Evolutionary conservation across 2,113 vertebrate species (phyloP).

Genomic region (Hemiprocne comata): DNA sequence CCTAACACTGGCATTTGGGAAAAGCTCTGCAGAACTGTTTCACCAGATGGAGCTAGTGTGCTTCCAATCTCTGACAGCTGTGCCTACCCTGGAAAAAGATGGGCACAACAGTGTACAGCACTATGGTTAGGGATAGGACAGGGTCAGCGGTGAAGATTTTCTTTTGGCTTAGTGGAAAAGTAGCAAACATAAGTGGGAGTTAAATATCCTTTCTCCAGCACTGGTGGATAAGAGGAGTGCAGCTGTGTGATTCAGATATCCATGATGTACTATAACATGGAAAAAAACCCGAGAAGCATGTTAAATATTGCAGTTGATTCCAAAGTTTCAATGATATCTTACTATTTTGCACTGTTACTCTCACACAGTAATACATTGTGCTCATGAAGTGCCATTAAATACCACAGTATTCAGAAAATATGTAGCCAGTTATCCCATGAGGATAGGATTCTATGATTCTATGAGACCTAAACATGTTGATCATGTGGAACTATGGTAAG

Average conservation of each 20-base stretch:
- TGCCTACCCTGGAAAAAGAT: accelerated
- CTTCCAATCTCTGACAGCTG: conserved; percentile 17
- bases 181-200: background rate
- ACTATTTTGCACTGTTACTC: background rate
- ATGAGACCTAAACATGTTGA: too few relatives aligned
- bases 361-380: background rate
- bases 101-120: background rate
- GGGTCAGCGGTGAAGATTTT: background rate
- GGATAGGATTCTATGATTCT: too few relatives aligned
- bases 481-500: background rate
- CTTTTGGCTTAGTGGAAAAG: background rate
- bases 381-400: background rate
- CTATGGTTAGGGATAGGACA: background rate
- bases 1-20: background rate
- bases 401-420: background rate
- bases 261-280: background rate
- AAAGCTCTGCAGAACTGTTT: background rate
- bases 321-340: background rate
- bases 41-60: conserved; percentile 76
- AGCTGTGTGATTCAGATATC: background rate
- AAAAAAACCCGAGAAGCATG: background rate
- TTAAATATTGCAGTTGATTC: background rate
- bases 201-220: background rate
- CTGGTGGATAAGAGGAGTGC: background rate
- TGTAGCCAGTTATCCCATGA: background rate